These are phyloP conservation scores for Chydorus sphaericus DNA, from an alignment of 2,888 invertebrate genomes.

Conservation along the genomic window DNA sequence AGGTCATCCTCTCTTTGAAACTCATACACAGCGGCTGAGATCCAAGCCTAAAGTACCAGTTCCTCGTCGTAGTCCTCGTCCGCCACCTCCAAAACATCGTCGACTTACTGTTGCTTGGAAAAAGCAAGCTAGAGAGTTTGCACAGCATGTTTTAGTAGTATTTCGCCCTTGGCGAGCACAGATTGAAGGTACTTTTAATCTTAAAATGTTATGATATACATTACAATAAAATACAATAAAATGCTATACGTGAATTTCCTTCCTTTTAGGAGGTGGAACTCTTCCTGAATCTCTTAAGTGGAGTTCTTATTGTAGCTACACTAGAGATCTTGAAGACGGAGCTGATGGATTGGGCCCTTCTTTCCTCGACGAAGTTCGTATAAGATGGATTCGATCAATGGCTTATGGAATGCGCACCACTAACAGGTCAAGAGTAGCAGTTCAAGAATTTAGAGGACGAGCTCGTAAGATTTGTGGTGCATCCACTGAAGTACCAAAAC, in stretches of 20 bases:
- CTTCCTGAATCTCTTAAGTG: neutral
- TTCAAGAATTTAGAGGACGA: neutral
- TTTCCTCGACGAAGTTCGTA: neutral
- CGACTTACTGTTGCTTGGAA: neutral
- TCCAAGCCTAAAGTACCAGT: neutral
- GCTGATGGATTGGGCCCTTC: neutral
- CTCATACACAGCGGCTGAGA: neutral
- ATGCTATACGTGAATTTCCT: neutral
- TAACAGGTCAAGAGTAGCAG: neutral
- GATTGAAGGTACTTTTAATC: neutral
- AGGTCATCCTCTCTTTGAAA: neutral
- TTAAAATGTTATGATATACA: neutral
- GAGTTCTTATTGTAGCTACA: neutral
- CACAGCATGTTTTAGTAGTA: neutral
- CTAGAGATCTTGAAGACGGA: neutral
- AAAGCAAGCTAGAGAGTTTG: neutral
- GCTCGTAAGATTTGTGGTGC: neutral
- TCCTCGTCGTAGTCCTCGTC: neutral
- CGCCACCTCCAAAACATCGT: neutral
- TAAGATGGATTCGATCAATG: neutral
- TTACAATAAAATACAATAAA: neutral
- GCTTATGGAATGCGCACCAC: neutral
- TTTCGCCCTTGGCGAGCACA: neutral
- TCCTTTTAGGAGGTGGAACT: neutral
- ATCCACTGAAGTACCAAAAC: too few relatives aligned